Evolutionary conservation across 2,888 invertebrate genomes (phyloP), one percentile per base, ranked within the genome.

Genomic region (Oxytorus armatus): DNA sequence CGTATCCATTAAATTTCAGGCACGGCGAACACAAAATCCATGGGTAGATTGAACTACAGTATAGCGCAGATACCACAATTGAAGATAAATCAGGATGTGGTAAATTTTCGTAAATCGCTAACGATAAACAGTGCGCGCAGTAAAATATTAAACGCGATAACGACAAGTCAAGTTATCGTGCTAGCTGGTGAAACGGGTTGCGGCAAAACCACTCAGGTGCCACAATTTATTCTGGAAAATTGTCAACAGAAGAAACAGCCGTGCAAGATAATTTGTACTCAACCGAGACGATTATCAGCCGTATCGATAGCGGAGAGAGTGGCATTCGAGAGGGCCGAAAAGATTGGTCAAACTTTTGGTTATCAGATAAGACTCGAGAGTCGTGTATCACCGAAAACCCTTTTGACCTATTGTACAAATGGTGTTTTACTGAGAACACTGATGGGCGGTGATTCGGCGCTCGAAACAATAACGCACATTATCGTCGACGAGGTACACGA

Each of bases 401-500:
- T 97, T 39, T 93, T 98, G 79, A 96, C 97, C 0, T 98, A 97
- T 92, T 98, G 98, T 89, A 98, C 98, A n/a, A 97, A 96, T 89
- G 98, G 98, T 0, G 96, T 98, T 2, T 93, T 98, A 77, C 93
- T 99, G 78, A 93, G 98, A 66, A 97, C 97, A 0, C 93, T 99
- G 74, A 97, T 98, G 95, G 95, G 95, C 1, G 96, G 96, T 1
- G 96, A 96, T 82, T 92, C 93, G 5, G 94, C 95, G 1, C 92
- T 97, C 11, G 93, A 94, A 4, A 94, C 95, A 14, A 95, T 97
- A 59, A 97, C 98, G 0, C 99, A 99, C 91, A 93, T 97, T 51
- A 95, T 97, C 66, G 95, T 98, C 87, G 99, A 99, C 92, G 99
- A 99, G 92, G 96, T 99, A 29, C 99, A 99, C 92, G 99, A 99